Base-by-base conservation (phyloP, 2,113 vertebrate species). In the Herpailurus yagouaroundi region DNA sequence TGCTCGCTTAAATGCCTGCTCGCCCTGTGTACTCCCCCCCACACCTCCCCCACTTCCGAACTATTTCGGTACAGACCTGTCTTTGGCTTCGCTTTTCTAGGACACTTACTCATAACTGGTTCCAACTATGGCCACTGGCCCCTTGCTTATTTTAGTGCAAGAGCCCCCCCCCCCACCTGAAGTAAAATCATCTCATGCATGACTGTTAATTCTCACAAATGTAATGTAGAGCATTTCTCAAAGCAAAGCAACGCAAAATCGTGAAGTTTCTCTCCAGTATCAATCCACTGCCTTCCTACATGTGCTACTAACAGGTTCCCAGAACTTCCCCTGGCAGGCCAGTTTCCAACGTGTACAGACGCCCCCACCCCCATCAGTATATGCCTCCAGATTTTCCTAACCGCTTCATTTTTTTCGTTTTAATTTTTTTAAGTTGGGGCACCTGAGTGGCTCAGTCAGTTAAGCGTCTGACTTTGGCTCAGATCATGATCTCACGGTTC, bases 161-260 rank as follows among this genome's bases (percentile, higher is more conserved):
- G 25, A 33, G 8, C 33, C 33, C 1, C 29, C 36, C 36, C 36
- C 36, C 73, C 18, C 57, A 9, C 38, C 45, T 3, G 41, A 1
- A 31, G 41, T 55, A 45, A 68, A 48, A 38, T 27, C 27, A 7
- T 13, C 55, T 64, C 80, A 1, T 0, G 15, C 18, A 0, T 55
- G 66, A 74, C 41, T 16, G 25, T 52, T 48, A 11, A 6, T n/a
- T 52, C 91, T 64, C 89, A 6, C 16, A 63, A 52, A 21, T 23
- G 9, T 3, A 1, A 64, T 0, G 0, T 0, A 50, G 0, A 25
- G 83, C 31, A 31, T 2, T 19, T 41, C 50, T 74, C 50, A 9
- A 21, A 66, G 83, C 36, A 7, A n/a, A 29, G 33, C 69, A 7
- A 48, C 0, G 15, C 73, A 23, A 33, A 33, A 5, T 4, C 4